A percentile compares a stretch with the other conserved stretches of the same genome.
These are phyloP conservation scores for Pachypanchax playfairii DNA, from an alignment of 2,113 vertebrate genomes.

Conservation along the genomic window DNA sequence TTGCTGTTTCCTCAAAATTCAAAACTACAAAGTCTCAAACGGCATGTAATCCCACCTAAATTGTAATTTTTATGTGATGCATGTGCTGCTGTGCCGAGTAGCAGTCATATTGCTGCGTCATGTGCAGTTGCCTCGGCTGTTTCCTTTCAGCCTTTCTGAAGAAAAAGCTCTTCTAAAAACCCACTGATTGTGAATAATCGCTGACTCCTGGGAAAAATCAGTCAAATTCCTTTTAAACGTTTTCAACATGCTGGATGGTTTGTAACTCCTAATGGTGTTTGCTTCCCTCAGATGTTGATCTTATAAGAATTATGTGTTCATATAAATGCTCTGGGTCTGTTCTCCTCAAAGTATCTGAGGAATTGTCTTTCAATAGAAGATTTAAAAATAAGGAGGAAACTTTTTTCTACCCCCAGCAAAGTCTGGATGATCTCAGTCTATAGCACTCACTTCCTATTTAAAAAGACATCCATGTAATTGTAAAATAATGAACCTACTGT, in stretches of 20 bases:
- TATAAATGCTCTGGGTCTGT: slow-evolving; percentile 39
- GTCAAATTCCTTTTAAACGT: slow-evolving; percentile 66
- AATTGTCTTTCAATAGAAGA: slow-evolving; percentile 32
- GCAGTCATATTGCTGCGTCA: not conserved
- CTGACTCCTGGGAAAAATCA: slow-evolving; percentile 61
- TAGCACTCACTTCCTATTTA: slow-evolving; percentile 27
- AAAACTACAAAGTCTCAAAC: not conserved
- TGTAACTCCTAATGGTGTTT: slow-evolving; percentile 47
- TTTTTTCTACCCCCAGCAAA: slow-evolving; percentile 11
- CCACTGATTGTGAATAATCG: slow-evolving; percentile 67
- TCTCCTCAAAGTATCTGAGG: slow-evolving; percentile 17
- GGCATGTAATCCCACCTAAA: not conserved
- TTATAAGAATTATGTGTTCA: not conserved
- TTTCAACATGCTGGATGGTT: slow-evolving; percentile 24
- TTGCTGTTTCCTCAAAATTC: not conserved
- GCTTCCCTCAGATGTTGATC: slow-evolving; percentile 31
- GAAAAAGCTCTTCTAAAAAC: slow-evolving; percentile 29
- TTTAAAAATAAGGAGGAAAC: slow-evolving; percentile 11
- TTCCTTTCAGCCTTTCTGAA: slow-evolving; percentile 34
- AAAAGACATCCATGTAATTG: slow-evolving; percentile 32
- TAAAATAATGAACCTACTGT: slow-evolving; percentile 38
- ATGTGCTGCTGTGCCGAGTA: not conserved
- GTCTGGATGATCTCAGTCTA: slow-evolving; percentile 1
- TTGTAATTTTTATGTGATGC: not conserved
- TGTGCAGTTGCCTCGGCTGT: slow-evolving; percentile 22